Percentiles rank a stretch among this genome's conserved stretches.
Conservation (phyloP, 2,113 vertebrate genomes). For the Paracanthobrama guichenoti region DNA sequence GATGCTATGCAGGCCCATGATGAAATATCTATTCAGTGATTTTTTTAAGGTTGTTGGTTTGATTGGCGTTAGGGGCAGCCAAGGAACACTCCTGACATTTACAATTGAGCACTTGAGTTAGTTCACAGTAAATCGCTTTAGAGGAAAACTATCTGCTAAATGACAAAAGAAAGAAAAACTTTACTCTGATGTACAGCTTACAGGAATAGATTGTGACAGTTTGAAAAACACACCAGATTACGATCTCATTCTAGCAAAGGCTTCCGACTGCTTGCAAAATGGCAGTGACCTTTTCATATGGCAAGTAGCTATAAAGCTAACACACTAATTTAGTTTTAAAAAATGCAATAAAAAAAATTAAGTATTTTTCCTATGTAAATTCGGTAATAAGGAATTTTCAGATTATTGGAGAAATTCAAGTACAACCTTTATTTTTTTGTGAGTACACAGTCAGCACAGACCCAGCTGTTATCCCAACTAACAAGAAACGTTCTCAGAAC, state of each 20-base stretch:
- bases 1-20: neutral
- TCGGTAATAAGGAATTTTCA: neutral
- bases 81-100: neutral
- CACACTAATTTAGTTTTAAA: neutral
- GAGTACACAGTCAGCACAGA: no score
- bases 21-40: constrained; percentile 4
- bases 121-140: neutral
- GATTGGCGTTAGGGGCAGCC: neutral
- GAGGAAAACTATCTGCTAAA: constrained; percentile 9
- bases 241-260: neutral
- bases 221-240: neutral
- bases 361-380: neutral
- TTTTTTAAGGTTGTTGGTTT: neutral
- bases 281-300: neutral
- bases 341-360: neutral
- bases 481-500: no score
- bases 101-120: neutral
- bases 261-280: neutral
- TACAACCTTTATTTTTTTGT: neutral
- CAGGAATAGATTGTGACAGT: neutral
- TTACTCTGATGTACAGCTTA: neutral
- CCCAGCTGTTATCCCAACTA: no score
- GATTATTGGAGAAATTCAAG: neutral
- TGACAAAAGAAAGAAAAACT: neutral
- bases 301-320: neutral